These are phyloP conservation scores for Callopanchax toddi DNA, from an alignment of 2,113 vertebrate genomes.

Conservation along the genomic window DNA sequence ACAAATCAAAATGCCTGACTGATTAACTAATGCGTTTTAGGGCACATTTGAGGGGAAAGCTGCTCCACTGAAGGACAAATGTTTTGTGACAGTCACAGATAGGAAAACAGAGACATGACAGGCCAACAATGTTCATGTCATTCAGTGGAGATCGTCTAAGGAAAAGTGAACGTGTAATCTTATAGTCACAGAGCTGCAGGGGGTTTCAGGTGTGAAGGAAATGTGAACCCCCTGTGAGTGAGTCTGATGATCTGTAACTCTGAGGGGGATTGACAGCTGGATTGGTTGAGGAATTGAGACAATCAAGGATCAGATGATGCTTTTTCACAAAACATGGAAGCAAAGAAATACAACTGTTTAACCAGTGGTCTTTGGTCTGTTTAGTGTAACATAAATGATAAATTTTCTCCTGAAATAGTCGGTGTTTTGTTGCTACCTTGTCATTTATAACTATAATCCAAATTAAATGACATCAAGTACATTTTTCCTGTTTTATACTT, in stretches of 20 bases:
- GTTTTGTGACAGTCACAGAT: slow-evolving; percentile 41
- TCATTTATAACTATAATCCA: too few species aligned
- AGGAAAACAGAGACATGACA: slow-evolving; percentile 18
- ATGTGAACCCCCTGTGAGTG: slow-evolving; percentile 26
- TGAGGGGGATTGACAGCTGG: neutral
- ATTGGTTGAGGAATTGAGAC: slow-evolving; percentile 29
- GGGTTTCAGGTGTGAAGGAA: slow-evolving; percentile 51
- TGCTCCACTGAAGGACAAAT: slow-evolving; percentile 16
- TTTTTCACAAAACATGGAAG: slow-evolving; percentile 26
- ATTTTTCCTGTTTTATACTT: too few species aligned
- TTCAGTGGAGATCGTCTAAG: slow-evolving; percentile 35
- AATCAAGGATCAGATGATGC: slow-evolving; percentile 44
- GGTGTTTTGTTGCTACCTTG: too few species aligned
- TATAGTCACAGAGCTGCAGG: slow-evolving; percentile 48
- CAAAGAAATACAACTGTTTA: neutral
- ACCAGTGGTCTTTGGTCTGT: neutral
- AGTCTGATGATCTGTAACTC: slow-evolving; percentile 32
- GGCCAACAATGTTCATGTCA: slow-evolving; percentile 25
- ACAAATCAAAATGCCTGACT: slow-evolving; percentile 25
- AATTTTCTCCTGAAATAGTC: neutral
- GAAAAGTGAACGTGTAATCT: slow-evolving; percentile 48
- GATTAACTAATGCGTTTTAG: slow-evolving; percentile 24
- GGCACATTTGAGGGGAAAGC: slow-evolving; percentile 4
- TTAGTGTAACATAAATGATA: neutral
- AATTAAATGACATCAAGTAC: too few species aligned